phyloP scores from a whole-genome alignment of 2,888 invertebrate genomes.

The Abrostola triplasia region DNA sequence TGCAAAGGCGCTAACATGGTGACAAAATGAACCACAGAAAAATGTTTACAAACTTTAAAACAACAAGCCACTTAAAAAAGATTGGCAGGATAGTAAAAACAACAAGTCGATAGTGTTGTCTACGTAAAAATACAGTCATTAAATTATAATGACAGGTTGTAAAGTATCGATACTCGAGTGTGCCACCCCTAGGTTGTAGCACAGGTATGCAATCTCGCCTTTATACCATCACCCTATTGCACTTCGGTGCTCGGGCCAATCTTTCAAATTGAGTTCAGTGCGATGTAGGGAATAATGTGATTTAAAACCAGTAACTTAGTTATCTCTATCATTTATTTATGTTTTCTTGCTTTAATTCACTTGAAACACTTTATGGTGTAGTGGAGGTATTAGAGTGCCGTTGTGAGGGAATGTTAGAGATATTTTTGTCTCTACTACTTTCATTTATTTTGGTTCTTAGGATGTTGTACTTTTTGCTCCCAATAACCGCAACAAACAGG shows the following conservation, averaged over 20 bases:
- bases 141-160: conserved; percentile 37
- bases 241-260: conserved; percentile 72
- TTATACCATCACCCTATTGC: conserved; percentile 79
- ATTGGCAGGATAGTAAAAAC: conserved; percentile 23
- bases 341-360: conserved; percentile 44
- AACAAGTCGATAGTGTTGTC: conserved; percentile 22
- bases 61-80: conserved; percentile 44
- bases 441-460: not conserved
- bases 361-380: conserved; percentile 25
- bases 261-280: conserved; percentile 65
- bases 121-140: conserved; percentile 29
- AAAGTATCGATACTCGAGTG: conserved; percentile 65
- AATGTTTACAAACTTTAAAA: conserved; percentile 24
- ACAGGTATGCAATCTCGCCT: conserved; percentile 83
- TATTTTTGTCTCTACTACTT: not conserved
- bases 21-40: conserved; percentile 22
- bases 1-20: conserved; percentile 11
- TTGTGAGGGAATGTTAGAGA: conserved; percentile 12
- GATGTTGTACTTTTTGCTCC: not conserved
- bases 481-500: too few species aligned
- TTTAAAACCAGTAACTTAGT: conserved; percentile 53
- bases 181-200: conserved; percentile 68
- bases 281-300: conserved; percentile 53
- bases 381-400: conserved; percentile 9
- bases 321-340: conserved; percentile 52